Base-by-base conservation (phyloP, 2,888 invertebrate species). In the Rotaria macrura region DNA sequence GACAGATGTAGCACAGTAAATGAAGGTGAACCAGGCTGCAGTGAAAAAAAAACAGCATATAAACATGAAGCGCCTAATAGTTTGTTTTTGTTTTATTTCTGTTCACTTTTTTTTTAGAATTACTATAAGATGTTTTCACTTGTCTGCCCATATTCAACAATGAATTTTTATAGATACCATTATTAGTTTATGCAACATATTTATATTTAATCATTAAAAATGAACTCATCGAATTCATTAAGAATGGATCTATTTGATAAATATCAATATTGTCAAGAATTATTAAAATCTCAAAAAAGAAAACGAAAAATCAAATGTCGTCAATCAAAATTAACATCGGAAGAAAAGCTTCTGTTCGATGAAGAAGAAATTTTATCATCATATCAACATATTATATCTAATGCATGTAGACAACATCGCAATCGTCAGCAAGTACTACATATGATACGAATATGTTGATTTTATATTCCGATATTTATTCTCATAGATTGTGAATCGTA, bases 1-100 rank as follows among this genome's bases (percentile, higher is more conserved):
- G 96, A 96, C 88, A 98, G 93, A 90, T 98, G 97, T 14, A 98
- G 92, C n/a, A 97, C 95, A 92, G 96, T 87, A n/a, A 89, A 83
- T 17, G 55, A 88, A 0, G 88, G 88, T 2, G 88, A 55, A 20
- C 29, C 55, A 65, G 74, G 20, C 40, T 84, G 43, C 25, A 79
- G 43, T 10, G 7, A 43, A 12, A 79, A n/a, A n/a, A n/a, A n/a
- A n/a, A n/a, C n/a, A n/a, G n/a, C n/a, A n/a, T n/a, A n/a, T n/a
- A n/a, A 3, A 79, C 5, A 79, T n/a, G 43, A 79, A 43, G 43
- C 79, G 65, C 65, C 17, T 65, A 65, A 34, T 65, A 29, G 14
- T 57, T 57, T 29, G 7, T n/a, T 20, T 6, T 65, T 65, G 5
- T 34, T 20, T 17, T 65, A 10, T 17, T 34, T 65, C 38, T 34